A percentile compares a stretch with the other conserved stretches of the same genome.
Evolutionary conservation across 2,888 invertebrate species (phyloP).

Genomic region (Yponomeuta plumbellus): DNA sequence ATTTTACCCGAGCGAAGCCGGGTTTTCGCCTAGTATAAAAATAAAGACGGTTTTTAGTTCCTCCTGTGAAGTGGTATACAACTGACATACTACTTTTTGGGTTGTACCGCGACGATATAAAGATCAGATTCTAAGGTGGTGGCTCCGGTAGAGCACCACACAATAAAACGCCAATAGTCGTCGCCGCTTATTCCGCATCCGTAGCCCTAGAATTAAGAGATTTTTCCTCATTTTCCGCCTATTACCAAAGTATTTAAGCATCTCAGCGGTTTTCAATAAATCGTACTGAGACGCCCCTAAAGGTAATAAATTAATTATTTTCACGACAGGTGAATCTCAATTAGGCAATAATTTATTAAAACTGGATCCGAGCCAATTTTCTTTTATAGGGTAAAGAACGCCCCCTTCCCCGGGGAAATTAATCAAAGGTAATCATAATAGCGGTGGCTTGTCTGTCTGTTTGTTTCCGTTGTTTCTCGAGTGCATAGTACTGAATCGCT

Average conservation of each 20-base stretch:
- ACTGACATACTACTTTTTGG: no score
- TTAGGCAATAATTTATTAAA: constrained; percentile 9
- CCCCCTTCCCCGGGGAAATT: neutral
- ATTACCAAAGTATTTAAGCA: neutral
- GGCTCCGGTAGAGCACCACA: no score
- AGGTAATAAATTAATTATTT: constrained; percentile 17
- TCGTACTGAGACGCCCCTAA: neutral
- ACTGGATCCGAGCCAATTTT: constrained; percentile 9
- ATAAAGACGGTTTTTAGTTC: no score
- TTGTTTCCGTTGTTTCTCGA: neutral
- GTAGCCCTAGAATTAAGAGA: neutral
- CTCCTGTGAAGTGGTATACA: no score
- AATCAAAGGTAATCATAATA: neutral
- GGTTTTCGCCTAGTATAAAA: no score
- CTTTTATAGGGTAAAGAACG: constrained; percentile 2
- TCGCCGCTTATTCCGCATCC: no score
- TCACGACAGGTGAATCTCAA: constrained; percentile 6
- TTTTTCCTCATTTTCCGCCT: neutral
- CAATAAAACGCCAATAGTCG: no score
- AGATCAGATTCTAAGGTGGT: no score
- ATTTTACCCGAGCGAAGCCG: no score
- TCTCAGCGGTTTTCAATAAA: neutral
- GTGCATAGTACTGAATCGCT: no score
- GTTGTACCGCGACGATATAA: no score
- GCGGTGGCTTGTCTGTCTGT: neutral